Base-by-base conservation (phyloP, 2,888 invertebrate species). In the Cheilosia scutellata region DNA sequence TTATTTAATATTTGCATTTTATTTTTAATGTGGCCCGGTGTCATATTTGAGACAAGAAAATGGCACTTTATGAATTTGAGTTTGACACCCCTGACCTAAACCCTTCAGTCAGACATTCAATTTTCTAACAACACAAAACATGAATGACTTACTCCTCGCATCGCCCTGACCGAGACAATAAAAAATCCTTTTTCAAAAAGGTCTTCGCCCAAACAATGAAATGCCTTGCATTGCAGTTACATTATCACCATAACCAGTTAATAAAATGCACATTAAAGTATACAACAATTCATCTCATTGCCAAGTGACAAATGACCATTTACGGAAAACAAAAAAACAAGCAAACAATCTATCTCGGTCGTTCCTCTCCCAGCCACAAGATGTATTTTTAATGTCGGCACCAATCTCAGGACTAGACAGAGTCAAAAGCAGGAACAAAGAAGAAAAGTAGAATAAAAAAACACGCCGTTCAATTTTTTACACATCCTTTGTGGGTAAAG, bases 301-400 rank as follows among this genome's bases (percentile, higher is more conserved):
- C 53, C 58, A 80, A 80, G 75, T 80, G 86, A 77, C 72, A 82
- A 86, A 82, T 86, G 63, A 71, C 86, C 72, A 86, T 82, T 86
- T 82, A 86, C 37, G 37, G 51, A 63, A 27, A 55, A 70, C n/a
- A n/a, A n/a, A n/a, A n/a, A n/a, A n/a, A n/a, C n/a, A n/a, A n/a
- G n/a, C n/a, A n/a, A n/a, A n/a, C 66, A 82, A 77, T 82, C 76
- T 77, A 76, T 82, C 80, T 62, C 71, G 72, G 65, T 77, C 62
- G 82, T 77, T 76, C 44, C 51, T 44, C n/a, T 53, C 13, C 42
- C 42, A 49, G 65, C 72, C 66, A 40, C 71, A 72, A 29, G 44
- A 80, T 33, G 13, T 25, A 16, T 58, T 27, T 72, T 49, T 25
- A 11, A 55, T 66, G 42, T 60, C 70, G 84, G 58, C 84, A 62